Evolutionary conservation across 2,888 invertebrate genomes (phyloP).

Genomic region (Calephelis perditalis): DNA sequence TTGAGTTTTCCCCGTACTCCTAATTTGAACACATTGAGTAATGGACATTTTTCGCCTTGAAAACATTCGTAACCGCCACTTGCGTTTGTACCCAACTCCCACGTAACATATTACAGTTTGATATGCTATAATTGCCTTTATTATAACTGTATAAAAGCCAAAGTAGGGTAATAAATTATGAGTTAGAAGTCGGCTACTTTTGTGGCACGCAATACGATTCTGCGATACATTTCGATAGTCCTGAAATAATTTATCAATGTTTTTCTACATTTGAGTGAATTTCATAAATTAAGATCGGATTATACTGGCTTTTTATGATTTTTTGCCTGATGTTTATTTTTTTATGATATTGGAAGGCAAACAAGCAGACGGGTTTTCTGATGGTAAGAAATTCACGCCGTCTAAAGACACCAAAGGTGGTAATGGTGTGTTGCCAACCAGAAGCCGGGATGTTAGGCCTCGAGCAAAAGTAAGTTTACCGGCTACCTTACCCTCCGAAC

Average conservation of each 20-base stretch:
- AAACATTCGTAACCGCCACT: neutral
- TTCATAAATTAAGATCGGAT: slow-evolving; percentile 3
- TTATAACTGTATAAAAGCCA: neutral
- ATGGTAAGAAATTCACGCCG: too few species aligned
- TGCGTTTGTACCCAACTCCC: neutral
- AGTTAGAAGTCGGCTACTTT: slow-evolving; percentile 17
- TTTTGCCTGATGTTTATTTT: neutral
- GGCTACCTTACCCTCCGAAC: too few species aligned
- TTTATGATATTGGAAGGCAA: too few species aligned
- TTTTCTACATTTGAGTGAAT: slow-evolving; percentile 21
- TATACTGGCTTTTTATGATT: neutral
- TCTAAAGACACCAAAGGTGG: too few species aligned
- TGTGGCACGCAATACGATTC: slow-evolving; percentile 34
- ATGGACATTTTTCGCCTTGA: neutral
- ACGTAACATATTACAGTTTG: neutral
- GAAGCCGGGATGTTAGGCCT: too few species aligned
- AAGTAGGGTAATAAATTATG: neutral
- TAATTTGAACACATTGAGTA: neutral
- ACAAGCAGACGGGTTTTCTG: too few species aligned
- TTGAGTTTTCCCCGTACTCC: too few species aligned
- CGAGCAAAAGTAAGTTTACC: too few species aligned
- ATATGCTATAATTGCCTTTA: slow-evolving; percentile 5
- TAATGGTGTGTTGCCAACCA: too few species aligned
- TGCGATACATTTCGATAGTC: slow-evolving; percentile 25
- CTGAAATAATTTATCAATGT: slow-evolving; percentile 28